Conservation (phyloP, 2,888 invertebrate genomes). For the Agrotis segetum region DNA sequence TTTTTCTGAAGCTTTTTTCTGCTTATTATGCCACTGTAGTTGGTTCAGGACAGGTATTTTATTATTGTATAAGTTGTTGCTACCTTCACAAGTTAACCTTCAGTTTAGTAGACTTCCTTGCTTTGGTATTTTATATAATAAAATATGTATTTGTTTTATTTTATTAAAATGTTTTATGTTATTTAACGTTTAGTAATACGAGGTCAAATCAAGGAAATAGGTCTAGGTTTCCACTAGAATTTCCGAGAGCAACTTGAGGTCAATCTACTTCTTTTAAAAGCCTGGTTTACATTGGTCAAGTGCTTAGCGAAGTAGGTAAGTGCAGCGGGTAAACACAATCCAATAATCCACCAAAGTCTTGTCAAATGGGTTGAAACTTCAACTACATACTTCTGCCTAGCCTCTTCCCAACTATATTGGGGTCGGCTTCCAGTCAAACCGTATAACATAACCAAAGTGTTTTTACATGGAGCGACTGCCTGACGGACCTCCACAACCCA, state of each 20-base stretch:
- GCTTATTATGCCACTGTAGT: background rate
- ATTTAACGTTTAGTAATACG: background rate
- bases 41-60: background rate
- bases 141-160: conserved; percentile 6
- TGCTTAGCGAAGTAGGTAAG: too few species aligned
- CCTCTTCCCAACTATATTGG: too few species aligned
- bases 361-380: too few species aligned
- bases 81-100: conserved; percentile 45
- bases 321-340: too few species aligned
- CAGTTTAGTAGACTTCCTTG: conserved; percentile 15
- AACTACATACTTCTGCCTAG: too few species aligned
- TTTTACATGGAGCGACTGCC: too few species aligned
- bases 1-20: too few species aligned
- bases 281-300: too few species aligned
- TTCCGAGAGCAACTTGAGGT: background rate
- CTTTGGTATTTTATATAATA: conserved; percentile 13
- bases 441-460: too few species aligned
- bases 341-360: background rate
- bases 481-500: too few species aligned
- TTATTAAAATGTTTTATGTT: conserved; percentile 2
- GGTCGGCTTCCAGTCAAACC: too few species aligned
- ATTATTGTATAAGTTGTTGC: conserved; percentile 23
- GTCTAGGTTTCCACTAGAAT: background rate
- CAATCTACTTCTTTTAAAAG: background rate
- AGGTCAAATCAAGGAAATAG: conserved; percentile 28